These are phyloP conservation scores for Agrilus biguttatus DNA, from an alignment of 2,888 invertebrate genomes.

Conservation along the genomic window DNA sequence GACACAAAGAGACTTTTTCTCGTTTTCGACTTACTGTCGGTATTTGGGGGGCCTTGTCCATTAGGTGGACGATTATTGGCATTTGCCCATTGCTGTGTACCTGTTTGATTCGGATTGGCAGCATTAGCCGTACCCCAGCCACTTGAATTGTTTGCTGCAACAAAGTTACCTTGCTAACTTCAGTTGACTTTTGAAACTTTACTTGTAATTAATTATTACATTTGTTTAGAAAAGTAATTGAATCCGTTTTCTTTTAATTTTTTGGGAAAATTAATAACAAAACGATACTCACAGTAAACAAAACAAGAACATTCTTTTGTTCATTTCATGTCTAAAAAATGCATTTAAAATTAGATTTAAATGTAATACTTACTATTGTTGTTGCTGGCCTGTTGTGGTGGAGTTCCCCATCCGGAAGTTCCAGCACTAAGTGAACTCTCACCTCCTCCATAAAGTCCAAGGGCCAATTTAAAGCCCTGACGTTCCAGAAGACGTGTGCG, in stretches of 20 bases:
- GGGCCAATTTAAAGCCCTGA: constrained; percentile 27
- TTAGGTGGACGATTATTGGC: constrained; percentile 27
- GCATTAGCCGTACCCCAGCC: constrained; percentile 38
- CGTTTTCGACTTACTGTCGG: constrained; percentile 14
- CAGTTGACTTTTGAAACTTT: background rate
- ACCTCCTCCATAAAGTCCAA: constrained; percentile 62
- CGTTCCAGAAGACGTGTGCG: constrained; percentile 17
- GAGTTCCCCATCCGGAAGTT: constrained; percentile 65
- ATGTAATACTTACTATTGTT: constrained; percentile 33
- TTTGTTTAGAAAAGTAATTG: no score
- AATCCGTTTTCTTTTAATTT: no score
- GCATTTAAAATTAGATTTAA: no score
- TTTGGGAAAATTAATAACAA: no score
- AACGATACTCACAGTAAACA: no score
- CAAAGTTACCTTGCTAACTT: background rate
- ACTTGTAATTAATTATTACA: background rate
- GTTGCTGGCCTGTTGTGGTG: constrained; percentile 49
- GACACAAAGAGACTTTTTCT: no score
- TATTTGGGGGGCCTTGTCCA: constrained; percentile 22
- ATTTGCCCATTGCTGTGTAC: constrained; percentile 30
- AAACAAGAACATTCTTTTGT: no score
- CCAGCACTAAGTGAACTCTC: constrained; percentile 66
- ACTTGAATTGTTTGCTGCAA: constrained; percentile 26
- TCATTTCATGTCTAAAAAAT: background rate
- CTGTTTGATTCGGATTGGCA: constrained; percentile 27